Evolutionary conservation across 2,888 invertebrate species (phyloP).

Genomic region (Hypsopygia costalis): DNA sequence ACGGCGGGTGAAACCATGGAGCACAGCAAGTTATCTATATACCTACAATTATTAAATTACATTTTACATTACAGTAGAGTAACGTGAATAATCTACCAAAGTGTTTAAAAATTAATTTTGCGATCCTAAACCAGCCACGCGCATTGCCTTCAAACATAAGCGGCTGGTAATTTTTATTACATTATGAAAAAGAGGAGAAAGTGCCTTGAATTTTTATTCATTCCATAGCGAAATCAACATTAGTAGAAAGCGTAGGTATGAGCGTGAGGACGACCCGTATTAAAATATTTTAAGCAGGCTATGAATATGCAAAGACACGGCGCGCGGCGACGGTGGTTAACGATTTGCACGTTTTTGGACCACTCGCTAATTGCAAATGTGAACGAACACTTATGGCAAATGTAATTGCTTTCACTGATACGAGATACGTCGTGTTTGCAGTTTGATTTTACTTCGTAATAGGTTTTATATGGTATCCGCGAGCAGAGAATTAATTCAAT

Average conservation of each 20-base stretch:
- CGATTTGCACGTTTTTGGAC: slow-evolving; percentile 80
- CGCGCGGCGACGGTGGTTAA: slow-evolving; percentile 66
- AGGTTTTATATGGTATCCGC: slow-evolving; percentile 21
- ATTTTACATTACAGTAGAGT: too few relatives aligned
- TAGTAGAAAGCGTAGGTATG: slow-evolving; percentile 66
- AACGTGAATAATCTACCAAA: too few relatives aligned
- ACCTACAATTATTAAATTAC: too few relatives aligned
- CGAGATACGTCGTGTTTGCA: slow-evolving; percentile 52
- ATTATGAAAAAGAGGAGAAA: slow-evolving; percentile 11
- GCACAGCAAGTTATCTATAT: too few relatives aligned
- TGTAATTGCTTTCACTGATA: slow-evolving; percentile 75
- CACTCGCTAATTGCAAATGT: slow-evolving; percentile 77
- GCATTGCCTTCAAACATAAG: too few relatives aligned
- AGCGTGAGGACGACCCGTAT: slow-evolving; percentile 63
- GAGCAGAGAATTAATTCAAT: slow-evolving; percentile 36
- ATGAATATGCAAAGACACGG: slow-evolving; percentile 80
- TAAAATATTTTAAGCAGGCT: slow-evolving; percentile 80
- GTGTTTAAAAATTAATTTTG: too few relatives aligned
- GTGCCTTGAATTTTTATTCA: slow-evolving; percentile 40
- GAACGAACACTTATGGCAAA: slow-evolving; percentile 74
- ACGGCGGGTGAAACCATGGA: too few relatives aligned
- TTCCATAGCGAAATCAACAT: slow-evolving; percentile 60
- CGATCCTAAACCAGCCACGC: too few relatives aligned
- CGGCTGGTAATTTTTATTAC: slow-evolving; percentile 1
- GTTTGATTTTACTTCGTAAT: slow-evolving; percentile 45